Base-by-base conservation (phyloP, 2,113 vertebrate genomes). In the Empidonax traillii region DNA sequence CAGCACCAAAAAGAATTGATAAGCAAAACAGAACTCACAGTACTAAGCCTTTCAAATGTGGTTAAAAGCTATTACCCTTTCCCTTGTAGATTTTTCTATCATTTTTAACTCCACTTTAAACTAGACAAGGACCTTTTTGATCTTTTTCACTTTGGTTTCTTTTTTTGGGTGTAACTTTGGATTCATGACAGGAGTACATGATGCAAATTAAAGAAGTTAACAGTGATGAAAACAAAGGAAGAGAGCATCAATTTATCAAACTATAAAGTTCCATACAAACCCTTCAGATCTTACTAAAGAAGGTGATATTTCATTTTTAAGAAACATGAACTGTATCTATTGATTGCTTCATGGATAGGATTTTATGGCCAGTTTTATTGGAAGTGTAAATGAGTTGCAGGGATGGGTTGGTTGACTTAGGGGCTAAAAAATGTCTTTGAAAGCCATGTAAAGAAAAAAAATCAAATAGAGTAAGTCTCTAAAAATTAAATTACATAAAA, bases 361-460 rank as follows among this genome's bases (percentile, higher is more conserved):
- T 94, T 96, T 95, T 95, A 93, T 9, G 49, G 37, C 68, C 69
- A 85, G 52, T 41, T 93, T 96, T 89, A 79, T 84, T 92, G 74
- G 28, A 69, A 62, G 13, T 28, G 13, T 89, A 91, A 96, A 63
- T 90, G 69, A 93, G 12, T 15, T 88, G 20, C 81, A 94, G 9
- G 10, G 28, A 89, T 59, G 41, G 35, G 12, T 53, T 72, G 28
- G 51, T 62, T 95, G 81, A 66, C 39, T 72, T 41, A 20, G 35
- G 1, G 17, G 27, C 9, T 37, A 76, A 19, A 58, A 44, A 20
- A 6, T 9, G 68, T 61, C 21, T 20, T 28, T 66, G 67, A 92
- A 88, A 91, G 49, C 46, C 3, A 14, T 13, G 37, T 9, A 71
- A 81, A 79, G 44, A 28, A 87, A 80, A 46, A 25, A 35, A 81